Evolutionary conservation across 2,113 vertebrate genomes (phyloP).

Genomic region (Callocephalon fimbriatum): DNA sequence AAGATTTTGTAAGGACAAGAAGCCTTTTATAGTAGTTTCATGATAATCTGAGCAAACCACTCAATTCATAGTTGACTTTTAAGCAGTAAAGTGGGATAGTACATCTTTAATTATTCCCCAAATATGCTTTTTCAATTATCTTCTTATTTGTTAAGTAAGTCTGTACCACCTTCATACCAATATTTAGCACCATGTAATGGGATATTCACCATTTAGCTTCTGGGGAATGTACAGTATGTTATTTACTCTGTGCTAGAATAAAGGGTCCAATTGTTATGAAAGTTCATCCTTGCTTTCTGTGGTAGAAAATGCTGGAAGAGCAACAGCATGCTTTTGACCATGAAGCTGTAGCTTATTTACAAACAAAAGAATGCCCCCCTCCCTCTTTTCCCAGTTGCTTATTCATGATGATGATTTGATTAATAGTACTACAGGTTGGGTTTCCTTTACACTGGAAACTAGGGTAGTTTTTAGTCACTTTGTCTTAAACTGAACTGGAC

Average conservation of each 20-base stretch:
- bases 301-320: not conserved
- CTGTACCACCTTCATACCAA: not conserved
- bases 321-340: conserved; percentile 53
- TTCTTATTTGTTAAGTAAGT: not conserved
- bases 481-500: not conserved
- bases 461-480: not conserved
- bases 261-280: not conserved
- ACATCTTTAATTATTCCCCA: not conserved
- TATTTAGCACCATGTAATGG: conserved; percentile 62
- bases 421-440: not conserved
- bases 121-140: not conserved
- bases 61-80: not conserved
- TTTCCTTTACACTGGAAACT: conserved; percentile 1
- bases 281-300: conserved; percentile 28
- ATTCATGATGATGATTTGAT: not conserved
- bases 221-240: not conserved
- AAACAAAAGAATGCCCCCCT: conserved; percentile 18
- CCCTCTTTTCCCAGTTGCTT: conserved; percentile 40
- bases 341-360: conserved; percentile 66
- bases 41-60: conserved; percentile 5
- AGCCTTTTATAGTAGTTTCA: not conserved
- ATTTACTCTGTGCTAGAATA: not conserved
- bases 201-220: conserved; percentile 6
- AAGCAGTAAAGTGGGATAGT: conserved; percentile 22
- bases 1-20: not conserved